Base-by-base conservation (phyloP, 2,888 invertebrate species). In the Clepsis dumicolana region DNA sequence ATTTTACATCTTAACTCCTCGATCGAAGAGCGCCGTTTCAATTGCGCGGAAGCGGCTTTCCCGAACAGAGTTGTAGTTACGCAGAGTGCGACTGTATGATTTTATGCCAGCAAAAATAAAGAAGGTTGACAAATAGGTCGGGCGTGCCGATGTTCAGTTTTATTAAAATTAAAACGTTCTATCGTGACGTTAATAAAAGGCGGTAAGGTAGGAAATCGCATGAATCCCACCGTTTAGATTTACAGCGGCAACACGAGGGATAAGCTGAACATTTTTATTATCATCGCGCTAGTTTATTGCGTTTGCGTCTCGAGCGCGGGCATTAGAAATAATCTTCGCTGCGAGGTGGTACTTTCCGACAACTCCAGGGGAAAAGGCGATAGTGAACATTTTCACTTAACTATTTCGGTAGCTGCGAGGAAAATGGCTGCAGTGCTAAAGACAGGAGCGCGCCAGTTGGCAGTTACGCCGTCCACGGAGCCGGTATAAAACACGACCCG, bases 91-190 rank as follows among this genome's bases (percentile, higher is more conserved):
- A 88, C 88, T 89, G 88, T 92, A 91, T 92, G 92, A 92, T 92
- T 93, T 90, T 83, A 87, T 88, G 89, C 89, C 89, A 89, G 89
- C 88, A 88, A 90, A 90, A 90, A 92, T 92, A 92, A 93, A 91
- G 92, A 92, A 90, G 93, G 92, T 92, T 93, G 93, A 93, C 93
- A 93, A 93, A 93, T 93, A 91, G 90, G 90, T 89, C 87, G 89
- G 86, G 88, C 91, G 92, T 91, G 93, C 89, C 86, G 89, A 90
- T 91, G 90, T 90, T 90, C 91, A 87, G 88, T 91, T 91, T 92
- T 93, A 93, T 91, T 93, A 92, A 93, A 93, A 93, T 91, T 91
- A 92, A 93, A 93, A 89, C 83, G 86, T 90, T 86, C 87, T 84
- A 86, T 85, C 87, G 81, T 84, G 86, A 88, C 87, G 87, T 90